These are phyloP conservation scores for Tromatobia lineatoria DNA, from an alignment of 2,888 invertebrate genomes.

Conservation along the genomic window DNA sequence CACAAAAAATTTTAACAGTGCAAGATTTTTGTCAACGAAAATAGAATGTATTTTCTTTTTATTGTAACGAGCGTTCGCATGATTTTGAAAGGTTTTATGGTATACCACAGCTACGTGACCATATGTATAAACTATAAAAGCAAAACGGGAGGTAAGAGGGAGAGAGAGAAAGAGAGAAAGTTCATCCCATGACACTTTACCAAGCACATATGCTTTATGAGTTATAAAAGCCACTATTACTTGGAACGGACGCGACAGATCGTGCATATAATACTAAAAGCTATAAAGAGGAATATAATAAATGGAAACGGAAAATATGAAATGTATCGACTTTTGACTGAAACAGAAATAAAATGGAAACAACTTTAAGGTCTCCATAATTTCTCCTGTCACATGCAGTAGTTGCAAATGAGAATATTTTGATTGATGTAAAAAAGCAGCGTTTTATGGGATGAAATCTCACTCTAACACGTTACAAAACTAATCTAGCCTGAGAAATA, in stretches of 20 bases:
- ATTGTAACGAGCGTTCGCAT: neutral
- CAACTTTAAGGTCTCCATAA: too few species aligned
- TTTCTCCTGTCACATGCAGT: too few species aligned
- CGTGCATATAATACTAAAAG: constrained; percentile 1
- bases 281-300: neutral
- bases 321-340: too few species aligned
- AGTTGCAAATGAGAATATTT: neutral
- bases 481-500: neutral
- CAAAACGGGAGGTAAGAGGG: neutral
- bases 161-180: neutral
- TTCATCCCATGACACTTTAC: neutral
- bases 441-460: neutral
- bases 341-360: too few species aligned
- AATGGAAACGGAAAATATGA: neutral
- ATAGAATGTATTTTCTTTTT: neutral
- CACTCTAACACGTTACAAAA: neutral
- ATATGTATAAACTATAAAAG: neutral
- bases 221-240: neutral
- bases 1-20: neutral
- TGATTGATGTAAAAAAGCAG: neutral
- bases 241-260: neutral
- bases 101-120: neutral
- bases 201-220: neutral
- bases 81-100: neutral
- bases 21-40: neutral